Evolutionary conservation across 2,888 invertebrate species (phyloP).

Genomic region (Euproctis similis): DNA sequence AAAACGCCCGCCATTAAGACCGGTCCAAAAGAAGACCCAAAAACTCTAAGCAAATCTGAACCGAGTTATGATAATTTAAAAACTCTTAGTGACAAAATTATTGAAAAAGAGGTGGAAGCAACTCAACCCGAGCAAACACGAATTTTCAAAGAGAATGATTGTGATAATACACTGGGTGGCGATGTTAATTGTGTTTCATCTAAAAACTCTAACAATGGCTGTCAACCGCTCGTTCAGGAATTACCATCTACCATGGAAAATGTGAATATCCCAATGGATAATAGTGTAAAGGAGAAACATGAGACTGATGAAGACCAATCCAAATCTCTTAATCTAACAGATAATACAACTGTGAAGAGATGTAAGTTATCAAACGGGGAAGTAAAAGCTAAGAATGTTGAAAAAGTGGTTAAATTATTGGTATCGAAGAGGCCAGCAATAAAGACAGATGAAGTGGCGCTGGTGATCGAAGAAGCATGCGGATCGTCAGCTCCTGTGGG

Average conservation of each 20-base stretch:
- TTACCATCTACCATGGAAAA: background rate
- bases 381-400: conserved; percentile 54
- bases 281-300: conserved; percentile 13
- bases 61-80: conserved; percentile 20
- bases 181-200: conserved; percentile 5
- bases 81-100: conserved; percentile 14
- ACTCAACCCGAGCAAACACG: conserved; percentile 21
- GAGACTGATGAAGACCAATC: conserved; percentile 14
- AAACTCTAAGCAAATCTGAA: conserved; percentile 26
- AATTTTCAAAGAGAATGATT: conserved; percentile 20
- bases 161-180: conserved; percentile 6
- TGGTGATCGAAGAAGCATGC: conserved; percentile 55
- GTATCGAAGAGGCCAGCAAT: conserved; percentile 63
- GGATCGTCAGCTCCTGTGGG: conserved; percentile 32
- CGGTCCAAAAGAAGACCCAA: conserved; percentile 36
- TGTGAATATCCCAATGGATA: conserved; percentile 13
- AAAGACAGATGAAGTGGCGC: conserved; percentile 55
- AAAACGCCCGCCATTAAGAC: conserved; percentile 47
- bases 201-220: conserved; percentile 14
- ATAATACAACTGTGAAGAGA: conserved; percentile 30
- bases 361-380: conserved; percentile 46
- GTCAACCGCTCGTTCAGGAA: conserved; percentile 11
- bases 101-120: conserved; percentile 16
- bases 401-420: conserved; percentile 60
- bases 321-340: conserved; percentile 8